Evolutionary conservation across 2,797 vertebrate species (phyloP).

Genomic region (Spheniscus humboldti): DNA sequence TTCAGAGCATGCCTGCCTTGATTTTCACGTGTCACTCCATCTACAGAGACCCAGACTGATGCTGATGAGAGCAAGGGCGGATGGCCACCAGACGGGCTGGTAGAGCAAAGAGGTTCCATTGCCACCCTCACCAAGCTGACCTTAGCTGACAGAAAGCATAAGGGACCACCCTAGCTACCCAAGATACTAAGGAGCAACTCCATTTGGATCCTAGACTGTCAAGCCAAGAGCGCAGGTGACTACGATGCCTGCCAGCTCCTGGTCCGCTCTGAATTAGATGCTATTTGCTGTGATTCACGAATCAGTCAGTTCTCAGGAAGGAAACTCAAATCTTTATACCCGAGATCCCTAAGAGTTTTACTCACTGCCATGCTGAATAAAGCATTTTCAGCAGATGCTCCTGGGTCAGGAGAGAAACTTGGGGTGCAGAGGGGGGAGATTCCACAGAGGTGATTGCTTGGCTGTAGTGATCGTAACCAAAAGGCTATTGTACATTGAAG

Average conservation of each 20-base stretch:
- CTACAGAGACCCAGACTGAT: not conserved
- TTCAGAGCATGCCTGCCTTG: not conserved
- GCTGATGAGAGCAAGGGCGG: not conserved
- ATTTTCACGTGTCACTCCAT: not conserved
- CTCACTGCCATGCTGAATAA: not conserved
- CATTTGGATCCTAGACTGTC: not conserved
- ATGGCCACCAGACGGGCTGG: not conserved
- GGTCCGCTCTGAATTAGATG: not conserved
- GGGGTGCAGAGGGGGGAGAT: not conserved
- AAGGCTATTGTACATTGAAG: not conserved
- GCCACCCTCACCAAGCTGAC: not conserved
- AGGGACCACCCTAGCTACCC: not conserved
- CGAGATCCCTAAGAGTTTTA: not conserved
- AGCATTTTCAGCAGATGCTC: not conserved
- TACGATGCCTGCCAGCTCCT: not conserved
- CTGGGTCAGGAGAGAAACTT: not conserved
- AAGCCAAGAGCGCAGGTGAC: slow-evolving; percentile 3
- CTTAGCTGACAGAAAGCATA: not conserved
- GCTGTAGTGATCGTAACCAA: not conserved
- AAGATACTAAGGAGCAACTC: not conserved
- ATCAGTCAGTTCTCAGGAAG: not conserved
- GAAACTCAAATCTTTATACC: not conserved
- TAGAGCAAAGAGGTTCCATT: not conserved
- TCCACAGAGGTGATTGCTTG: not conserved
- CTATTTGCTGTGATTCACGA: not conserved